Percentiles rank a stretch among this genome's conserved stretches.
Evolutionary conservation across 2,888 invertebrate genomes (phyloP).

Genomic region (Caenorhabditis sinica): DNA sequence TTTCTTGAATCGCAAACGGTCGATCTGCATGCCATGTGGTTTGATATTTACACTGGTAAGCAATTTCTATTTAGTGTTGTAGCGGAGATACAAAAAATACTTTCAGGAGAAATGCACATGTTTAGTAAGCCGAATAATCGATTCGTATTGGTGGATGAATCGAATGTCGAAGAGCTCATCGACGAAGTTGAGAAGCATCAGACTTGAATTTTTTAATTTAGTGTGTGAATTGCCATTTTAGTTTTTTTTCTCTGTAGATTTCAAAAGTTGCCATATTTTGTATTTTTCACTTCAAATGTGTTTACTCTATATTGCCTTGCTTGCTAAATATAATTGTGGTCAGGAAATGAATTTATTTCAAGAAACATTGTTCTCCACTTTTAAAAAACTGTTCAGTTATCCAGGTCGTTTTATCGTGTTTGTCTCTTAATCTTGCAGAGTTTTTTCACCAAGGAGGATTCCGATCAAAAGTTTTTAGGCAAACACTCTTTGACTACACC

Average conservation of each 20-base stretch:
- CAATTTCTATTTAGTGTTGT: not conserved
- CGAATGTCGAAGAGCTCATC: slow-evolving; percentile 89
- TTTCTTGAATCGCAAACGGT: slow-evolving; percentile 77
- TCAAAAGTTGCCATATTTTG: slow-evolving; percentile 11
- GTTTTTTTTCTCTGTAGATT: not conserved
- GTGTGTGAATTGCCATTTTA: not conserved
- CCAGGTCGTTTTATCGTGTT: not conserved
- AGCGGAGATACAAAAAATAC: not conserved
- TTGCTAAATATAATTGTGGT: not conserved
- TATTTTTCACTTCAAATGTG: not conserved
- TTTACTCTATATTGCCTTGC: no score
- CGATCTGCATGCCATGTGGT: slow-evolving; percentile 90
- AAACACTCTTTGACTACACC: no score
- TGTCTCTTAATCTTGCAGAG: not conserved
- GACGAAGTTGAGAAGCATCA: slow-evolving; percentile 86
- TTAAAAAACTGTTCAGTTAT: slow-evolving; percentile 16
- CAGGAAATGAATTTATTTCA: not conserved
- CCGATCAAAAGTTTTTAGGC: no score
- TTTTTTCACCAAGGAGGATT: no score
- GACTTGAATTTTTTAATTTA: slow-evolving; percentile 18
- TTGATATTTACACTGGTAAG: slow-evolving; percentile 94
- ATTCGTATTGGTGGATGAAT: slow-evolving; percentile 92
- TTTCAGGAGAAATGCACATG: slow-evolving; percentile 90
- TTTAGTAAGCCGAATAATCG: slow-evolving; percentile 87
- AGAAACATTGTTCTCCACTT: slow-evolving; percentile 3